Conservation (phyloP, 2,888 invertebrate genomes). For the Harpalus rubripes region DNA sequence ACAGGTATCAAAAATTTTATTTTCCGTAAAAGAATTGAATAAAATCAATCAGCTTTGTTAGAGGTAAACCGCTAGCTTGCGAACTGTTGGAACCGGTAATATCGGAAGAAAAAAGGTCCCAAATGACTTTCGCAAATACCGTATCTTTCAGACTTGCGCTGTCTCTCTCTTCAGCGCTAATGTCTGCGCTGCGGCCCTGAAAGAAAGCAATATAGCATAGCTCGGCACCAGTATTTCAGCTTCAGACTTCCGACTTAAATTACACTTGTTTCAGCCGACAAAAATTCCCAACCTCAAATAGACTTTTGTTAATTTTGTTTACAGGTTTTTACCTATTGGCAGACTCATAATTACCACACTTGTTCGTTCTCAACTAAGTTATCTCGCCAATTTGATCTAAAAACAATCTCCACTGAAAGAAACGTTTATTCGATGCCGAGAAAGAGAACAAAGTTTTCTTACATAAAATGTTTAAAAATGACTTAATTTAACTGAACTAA, state of each 20-base stretch:
- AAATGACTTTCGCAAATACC: conserved; percentile 55
- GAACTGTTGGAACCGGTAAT: conserved; percentile 44
- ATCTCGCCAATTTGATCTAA: not conserved
- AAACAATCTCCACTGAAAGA: not conserved
- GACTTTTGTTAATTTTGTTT: conserved; percentile 51
- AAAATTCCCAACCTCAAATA: conserved; percentile 12
- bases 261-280: conserved; percentile 42
- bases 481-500: no score
- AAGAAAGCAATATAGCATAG: conserved; percentile 52
- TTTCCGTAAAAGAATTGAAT: conserved; percentile 57
- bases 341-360: not conserved
- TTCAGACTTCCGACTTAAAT: conserved; percentile 16
- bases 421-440: not conserved
- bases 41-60: conserved; percentile 59
- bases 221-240: conserved; percentile 27
- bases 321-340: conserved; percentile 25
- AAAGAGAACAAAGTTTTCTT: no score
- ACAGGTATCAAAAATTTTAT: conserved; percentile 57
- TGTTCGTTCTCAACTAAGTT: not conserved
- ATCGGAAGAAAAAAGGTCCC: conserved; percentile 43
- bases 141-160: conserved; percentile 46
- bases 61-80: conserved; percentile 43
- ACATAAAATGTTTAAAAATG: no score
- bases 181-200: conserved; percentile 31
- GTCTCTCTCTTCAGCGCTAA: conserved; percentile 42